A percentile compares a stretch with the other conserved stretches of the same genome.
Evolutionary conservation across 1,140 invertebrate species (phyloP).

Genomic region (Panulirus ornatus): DNA sequence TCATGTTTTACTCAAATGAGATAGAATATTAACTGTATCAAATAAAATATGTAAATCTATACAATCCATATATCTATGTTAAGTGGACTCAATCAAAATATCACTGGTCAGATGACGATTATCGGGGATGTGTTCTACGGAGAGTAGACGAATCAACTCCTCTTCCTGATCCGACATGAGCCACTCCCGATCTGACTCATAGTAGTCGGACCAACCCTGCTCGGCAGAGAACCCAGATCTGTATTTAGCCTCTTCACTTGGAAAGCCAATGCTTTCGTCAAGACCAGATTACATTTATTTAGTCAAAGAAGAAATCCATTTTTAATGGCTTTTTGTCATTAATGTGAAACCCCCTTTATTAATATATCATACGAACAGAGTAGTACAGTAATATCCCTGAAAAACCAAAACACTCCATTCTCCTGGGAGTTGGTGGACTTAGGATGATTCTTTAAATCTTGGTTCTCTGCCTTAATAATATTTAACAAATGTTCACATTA

Average conservation of each 20-base stretch:
- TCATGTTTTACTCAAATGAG: no score
- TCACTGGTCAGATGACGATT: conserved; percentile 74
- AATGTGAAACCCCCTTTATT: not conserved
- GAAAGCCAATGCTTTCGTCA: conserved; percentile 25
- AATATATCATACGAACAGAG: not conserved
- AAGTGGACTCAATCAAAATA: conserved; percentile 74
- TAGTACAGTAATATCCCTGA: not conserved
- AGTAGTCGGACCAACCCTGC: conserved; percentile 71
- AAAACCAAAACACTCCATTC: conserved; percentile 47
- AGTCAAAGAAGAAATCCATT: not conserved
- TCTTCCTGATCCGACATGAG: conserved; percentile 90
- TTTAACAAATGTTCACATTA: not conserved
- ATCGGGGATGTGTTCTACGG: conserved; percentile 77
- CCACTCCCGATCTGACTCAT: conserved; percentile 81
- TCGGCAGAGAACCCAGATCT: conserved; percentile 72
- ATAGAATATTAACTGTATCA: no score
- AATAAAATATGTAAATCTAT: not conserved
- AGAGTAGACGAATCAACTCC: conserved; percentile 85
- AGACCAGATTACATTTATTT: not conserved
- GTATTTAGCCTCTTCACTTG: conserved; percentile 40
- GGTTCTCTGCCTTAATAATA: conserved; percentile 64
- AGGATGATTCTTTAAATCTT: conserved; percentile 26
- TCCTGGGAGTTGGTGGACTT: conserved; percentile 68
- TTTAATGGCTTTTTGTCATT: not conserved
- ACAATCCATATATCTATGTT: conserved; percentile 49